Conservation (phyloP, 1,140 invertebrate species). For the Trichomalopsis sarcophagae region DNA sequence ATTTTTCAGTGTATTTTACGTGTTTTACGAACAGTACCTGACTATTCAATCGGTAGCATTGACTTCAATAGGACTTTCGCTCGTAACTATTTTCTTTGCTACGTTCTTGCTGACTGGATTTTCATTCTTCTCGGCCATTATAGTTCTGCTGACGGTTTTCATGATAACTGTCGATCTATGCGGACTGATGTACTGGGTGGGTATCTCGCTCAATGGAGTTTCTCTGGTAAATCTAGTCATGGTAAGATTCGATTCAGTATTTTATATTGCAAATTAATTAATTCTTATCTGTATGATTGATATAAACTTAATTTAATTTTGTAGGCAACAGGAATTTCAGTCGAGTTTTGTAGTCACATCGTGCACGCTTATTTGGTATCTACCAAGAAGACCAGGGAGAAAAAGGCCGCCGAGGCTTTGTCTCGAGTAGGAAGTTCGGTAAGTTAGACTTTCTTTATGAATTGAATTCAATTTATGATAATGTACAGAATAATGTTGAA, state of each 20-base stretch:
- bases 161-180: constrained; percentile 95
- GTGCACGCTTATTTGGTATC: constrained; percentile 93
- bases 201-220: constrained; percentile 96
- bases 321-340: constrained; percentile 96
- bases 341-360: constrained; percentile 99
- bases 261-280: not conserved
- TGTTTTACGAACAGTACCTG: constrained; percentile 99
- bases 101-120: constrained; percentile 96
- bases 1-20: constrained; percentile 92
- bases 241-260: constrained; percentile 76
- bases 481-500: not conserved
- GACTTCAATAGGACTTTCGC: constrained; percentile 89
- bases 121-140: constrained; percentile 90
- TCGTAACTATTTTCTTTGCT: constrained; percentile 94
- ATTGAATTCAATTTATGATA: not conserved
- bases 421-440: constrained; percentile 94
- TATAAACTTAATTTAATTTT: constrained; percentile 57
- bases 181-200: constrained; percentile 98
- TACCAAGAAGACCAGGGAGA: constrained; percentile 80
- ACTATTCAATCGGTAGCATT: constrained; percentile 95
- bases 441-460: not conserved
- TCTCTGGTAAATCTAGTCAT: constrained; percentile 99
- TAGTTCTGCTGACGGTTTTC: constrained; percentile 92
- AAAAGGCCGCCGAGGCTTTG: constrained; percentile 88
- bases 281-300: no score